Conservation (phyloP, 2,113 vertebrate species). For the Phyllostomus hastatus region DNA sequence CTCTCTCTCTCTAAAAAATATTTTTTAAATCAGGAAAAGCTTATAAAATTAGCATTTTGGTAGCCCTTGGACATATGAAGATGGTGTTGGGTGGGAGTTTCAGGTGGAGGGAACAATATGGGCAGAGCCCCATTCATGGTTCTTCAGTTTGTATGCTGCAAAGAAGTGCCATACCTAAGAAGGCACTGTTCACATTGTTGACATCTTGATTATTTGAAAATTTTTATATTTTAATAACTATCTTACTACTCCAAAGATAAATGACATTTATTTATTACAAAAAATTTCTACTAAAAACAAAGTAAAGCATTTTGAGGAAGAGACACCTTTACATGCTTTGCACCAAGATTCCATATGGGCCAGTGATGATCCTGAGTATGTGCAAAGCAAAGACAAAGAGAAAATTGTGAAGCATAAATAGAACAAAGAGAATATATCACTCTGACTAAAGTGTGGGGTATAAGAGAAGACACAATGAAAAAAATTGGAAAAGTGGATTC, state of each 20-base stretch:
- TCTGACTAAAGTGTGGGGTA: neutral
- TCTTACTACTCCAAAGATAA: neutral
- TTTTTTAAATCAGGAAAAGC: neutral
- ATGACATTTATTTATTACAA: neutral
- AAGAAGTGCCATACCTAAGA: neutral
- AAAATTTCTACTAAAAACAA: neutral
- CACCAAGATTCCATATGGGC: neutral
- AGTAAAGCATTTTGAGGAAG: neutral
- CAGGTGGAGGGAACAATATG: neutral
- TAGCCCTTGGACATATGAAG: neutral
- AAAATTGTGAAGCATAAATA: neutral
- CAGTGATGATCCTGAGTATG: neutral
- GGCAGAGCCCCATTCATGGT: neutral
- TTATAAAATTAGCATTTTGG: neutral
- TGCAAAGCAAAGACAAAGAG: neutral
- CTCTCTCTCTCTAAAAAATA: too few species aligned
- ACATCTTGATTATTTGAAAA: neutral
- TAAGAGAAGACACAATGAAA: neutral
- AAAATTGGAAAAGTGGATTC: neutral
- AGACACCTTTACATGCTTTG: neutral
- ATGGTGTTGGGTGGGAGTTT: neutral
- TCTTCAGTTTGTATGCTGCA: neutral
- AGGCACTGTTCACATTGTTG: neutral
- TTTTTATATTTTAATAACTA: neutral
- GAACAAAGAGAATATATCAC: neutral